These are phyloP conservation scores for Varanus salvator DNA, from an alignment of 2,113 vertebrate genomes.

Conservation along the genomic window DNA sequence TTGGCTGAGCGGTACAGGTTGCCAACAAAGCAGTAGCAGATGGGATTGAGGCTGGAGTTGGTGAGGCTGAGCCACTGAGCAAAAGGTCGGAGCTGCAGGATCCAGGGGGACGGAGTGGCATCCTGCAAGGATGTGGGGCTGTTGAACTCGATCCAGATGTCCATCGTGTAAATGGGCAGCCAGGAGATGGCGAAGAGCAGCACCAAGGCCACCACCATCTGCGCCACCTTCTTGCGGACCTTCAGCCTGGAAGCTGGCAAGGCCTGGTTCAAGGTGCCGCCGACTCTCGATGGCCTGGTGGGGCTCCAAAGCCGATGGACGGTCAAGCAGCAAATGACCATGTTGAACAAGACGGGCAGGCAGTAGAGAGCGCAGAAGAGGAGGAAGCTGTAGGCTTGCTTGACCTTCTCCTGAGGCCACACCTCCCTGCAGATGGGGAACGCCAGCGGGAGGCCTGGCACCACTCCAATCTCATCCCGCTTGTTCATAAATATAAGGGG, in stretches of 20 bases:
- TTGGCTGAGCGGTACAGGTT: conserved; percentile 87
- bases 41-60: conserved; percentile 93
- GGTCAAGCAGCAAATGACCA: conserved; percentile 89
- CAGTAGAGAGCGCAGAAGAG: conserved; percentile 93
- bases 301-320: conserved; percentile 85
- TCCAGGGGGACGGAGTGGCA: conserved; percentile 81
- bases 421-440: conserved; percentile 89
- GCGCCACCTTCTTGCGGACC: conserved; percentile 88
- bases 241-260: conserved; percentile 86
- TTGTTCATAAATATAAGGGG: conserved; percentile 90
- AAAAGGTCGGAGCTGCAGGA: conserved; percentile 88
- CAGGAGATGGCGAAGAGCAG: conserved; percentile 89
- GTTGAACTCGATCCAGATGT: conserved; percentile 89
- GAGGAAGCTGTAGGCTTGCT: conserved; percentile 90
- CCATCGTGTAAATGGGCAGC: conserved; percentile 88
- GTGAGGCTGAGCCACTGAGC: conserved; percentile 93
- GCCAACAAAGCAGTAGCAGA: conserved; percentile 93
- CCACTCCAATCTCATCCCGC: conserved; percentile 83
- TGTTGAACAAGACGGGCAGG: conserved; percentile 90
- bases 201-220: conserved; percentile 91
- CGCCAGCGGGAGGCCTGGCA: conserved; percentile 76
- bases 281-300: conserved; percentile 73
- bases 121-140: conserved; percentile 76
- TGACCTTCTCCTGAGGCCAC: conserved; percentile 88
- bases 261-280: conserved; percentile 79